A percentile compares a stretch with the other conserved stretches of the same genome.
Conservation (phyloP, 2,113 vertebrate genomes). For the Balaeniceps rex region DNA sequence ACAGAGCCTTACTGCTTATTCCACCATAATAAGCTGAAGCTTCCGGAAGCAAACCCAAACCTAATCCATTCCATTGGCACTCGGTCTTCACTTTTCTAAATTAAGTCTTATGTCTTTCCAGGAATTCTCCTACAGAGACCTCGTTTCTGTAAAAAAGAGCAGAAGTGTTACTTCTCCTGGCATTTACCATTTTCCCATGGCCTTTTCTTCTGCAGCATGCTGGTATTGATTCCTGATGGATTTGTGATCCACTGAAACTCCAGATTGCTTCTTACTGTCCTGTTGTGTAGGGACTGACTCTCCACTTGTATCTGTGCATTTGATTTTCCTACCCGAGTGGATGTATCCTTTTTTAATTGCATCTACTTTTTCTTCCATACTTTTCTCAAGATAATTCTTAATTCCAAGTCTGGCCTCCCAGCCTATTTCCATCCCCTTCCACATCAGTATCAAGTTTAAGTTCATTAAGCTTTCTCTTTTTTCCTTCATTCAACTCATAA, state of each 20-base stretch:
- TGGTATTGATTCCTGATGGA: background rate
- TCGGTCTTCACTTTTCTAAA: background rate
- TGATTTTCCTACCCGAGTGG: background rate
- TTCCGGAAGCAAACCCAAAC: background rate
- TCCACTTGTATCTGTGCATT: background rate
- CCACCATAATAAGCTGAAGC: background rate
- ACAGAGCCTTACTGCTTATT: background rate
- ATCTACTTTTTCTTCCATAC: background rate
- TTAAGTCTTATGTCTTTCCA: background rate
- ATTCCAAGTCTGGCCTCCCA: background rate
- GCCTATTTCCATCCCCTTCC: background rate
- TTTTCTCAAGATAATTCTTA: background rate
- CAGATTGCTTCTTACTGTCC: background rate
- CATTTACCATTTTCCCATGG: background rate
- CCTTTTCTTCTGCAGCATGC: background rate
- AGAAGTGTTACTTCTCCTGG: background rate
- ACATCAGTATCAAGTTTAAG: background rate
- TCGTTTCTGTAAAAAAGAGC: background rate
- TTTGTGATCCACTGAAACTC: background rate
- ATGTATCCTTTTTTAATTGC: background rate
- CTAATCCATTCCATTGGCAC: background rate
- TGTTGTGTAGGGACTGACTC: background rate
- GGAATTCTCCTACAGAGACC: background rate
- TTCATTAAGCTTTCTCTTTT: background rate
- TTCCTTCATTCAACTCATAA: background rate